Percentiles rank a stretch among this genome's conserved stretches.
Conservation (phyloP, 2,888 invertebrate species). For the Andrena flavipes region DNA sequence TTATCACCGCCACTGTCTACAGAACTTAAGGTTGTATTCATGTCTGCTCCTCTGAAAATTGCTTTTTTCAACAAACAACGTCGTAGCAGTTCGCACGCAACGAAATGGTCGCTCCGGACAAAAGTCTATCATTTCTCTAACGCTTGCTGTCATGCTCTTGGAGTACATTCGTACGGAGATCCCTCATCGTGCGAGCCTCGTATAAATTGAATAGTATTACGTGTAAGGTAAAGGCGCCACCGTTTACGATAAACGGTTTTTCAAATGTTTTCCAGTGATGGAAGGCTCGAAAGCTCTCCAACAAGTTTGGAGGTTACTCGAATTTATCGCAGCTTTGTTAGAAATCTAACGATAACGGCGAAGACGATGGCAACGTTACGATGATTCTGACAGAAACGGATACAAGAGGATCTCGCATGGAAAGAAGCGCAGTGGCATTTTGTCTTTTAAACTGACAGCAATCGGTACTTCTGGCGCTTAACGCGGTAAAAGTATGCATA, state of each 20-base stretch:
- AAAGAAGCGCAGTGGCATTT: constrained; percentile 33
- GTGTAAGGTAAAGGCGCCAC: neutral
- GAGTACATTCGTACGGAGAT: neutral
- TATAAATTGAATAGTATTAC: neutral
- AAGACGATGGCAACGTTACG: neutral
- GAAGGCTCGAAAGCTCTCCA: neutral
- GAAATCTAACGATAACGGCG: neutral
- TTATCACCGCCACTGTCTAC: constrained; percentile 78
- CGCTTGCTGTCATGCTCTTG: neutral
- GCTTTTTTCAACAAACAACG: neutral
- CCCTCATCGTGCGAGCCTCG: neutral
- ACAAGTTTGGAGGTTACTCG: constrained; percentile 29
- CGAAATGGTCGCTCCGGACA: neutral
- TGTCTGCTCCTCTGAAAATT: constrained; percentile 56
- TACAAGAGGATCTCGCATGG: neutral
- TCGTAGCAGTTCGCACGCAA: neutral
- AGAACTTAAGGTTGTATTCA: constrained; percentile 75
- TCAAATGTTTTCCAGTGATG: neutral
- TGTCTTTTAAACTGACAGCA: constrained; percentile 56
- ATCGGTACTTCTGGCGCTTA: constrained; percentile 35
- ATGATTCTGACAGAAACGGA: neutral
- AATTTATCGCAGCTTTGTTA: constrained; percentile 13
- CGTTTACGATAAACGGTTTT: neutral
- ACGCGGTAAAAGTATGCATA: constrained; percentile 46
- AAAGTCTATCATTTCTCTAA: neutral